Percentiles rank a stretch among this genome's conserved stretches.
These are phyloP conservation scores for Stictonetta naevosa DNA, from an alignment of 2,113 vertebrate species.

Conservation along the genomic window DNA sequence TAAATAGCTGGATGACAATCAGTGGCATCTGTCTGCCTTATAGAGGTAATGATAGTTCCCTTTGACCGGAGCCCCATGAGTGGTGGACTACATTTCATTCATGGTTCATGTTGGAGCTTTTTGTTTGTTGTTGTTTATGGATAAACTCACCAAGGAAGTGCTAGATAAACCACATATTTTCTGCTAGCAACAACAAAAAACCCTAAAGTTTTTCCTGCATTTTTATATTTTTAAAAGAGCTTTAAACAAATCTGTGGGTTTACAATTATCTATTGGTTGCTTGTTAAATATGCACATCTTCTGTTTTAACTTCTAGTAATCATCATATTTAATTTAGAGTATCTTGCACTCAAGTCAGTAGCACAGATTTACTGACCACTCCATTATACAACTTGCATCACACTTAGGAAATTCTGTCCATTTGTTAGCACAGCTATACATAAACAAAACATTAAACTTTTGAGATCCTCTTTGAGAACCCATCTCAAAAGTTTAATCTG, in stretches of 20 bases:
- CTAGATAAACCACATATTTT: rapidly evolving
- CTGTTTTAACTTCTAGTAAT: not conserved
- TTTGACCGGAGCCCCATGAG: not conserved
- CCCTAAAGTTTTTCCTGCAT: not conserved
- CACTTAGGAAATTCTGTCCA: not conserved
- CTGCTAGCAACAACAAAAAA: not conserved
- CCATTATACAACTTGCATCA: not conserved
- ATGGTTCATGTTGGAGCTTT: not conserved
- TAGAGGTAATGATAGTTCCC: not conserved
- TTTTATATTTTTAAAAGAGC: not conserved
- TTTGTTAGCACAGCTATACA: not conserved
- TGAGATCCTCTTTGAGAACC: not conserved
- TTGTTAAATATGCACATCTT: not conserved
- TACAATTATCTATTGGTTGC: not conserved
- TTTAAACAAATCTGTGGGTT: not conserved
- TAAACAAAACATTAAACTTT: conserved; percentile 4
- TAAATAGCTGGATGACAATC: not conserved
- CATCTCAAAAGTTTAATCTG: not conserved
- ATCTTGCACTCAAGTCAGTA: not conserved
- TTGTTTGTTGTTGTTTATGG: not conserved
- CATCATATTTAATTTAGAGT: not conserved
- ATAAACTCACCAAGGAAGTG: not conserved
- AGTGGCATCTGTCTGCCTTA: not conserved
- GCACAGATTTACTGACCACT: not conserved
- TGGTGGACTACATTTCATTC: not conserved